Evolutionary conservation across 2,888 invertebrate species (phyloP), one percentile per base, ranked within the genome.

Genomic region (Ornithoptera priamus): DNA sequence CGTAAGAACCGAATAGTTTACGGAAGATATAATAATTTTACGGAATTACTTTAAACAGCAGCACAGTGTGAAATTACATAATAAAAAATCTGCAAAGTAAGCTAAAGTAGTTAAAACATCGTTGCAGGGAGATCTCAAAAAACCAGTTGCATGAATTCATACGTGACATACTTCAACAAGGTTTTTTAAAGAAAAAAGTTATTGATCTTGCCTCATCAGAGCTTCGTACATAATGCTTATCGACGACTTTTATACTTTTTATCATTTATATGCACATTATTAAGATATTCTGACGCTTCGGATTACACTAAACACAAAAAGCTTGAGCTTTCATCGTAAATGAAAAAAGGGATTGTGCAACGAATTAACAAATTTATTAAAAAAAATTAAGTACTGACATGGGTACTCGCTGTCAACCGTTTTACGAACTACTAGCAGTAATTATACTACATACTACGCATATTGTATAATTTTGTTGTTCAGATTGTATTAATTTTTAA

Each of bases 131-230:
- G 76, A 83, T 82, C 79, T 82, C 71, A 73, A 77, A 74, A 85
- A 87, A 88, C 86, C 85, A 83, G 87, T 85, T 82, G 75, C 81
- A 77, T 77, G 78, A 76, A 78, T 77, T 72, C 80, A 80, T 82
- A 62, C 67, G 78, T 85, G 89, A 86, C 87, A 88, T 76, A 87
- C 84, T 84, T 84, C 80, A 85, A 80, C 83, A 82, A 85, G 81
- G 80, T 79, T 85, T 83, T 77, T 75, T 75, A 77, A 81, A 79
- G 77, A 80, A 80, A 75, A 78, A 81, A 79, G 30, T 80, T 82
- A 85, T 83, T 78, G 80, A 80, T 81, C 80, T 85, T 84, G 77
- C 83, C 75, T 75, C 80, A 82, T 77, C 80, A 76, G 74, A 73
- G 72, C 74, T 77, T 75, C 73, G 76, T 77, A 76, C 73, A 75